phyloP scores from a whole-genome alignment of 2,888 invertebrate species.

The Oxytorus armatus region DNA sequence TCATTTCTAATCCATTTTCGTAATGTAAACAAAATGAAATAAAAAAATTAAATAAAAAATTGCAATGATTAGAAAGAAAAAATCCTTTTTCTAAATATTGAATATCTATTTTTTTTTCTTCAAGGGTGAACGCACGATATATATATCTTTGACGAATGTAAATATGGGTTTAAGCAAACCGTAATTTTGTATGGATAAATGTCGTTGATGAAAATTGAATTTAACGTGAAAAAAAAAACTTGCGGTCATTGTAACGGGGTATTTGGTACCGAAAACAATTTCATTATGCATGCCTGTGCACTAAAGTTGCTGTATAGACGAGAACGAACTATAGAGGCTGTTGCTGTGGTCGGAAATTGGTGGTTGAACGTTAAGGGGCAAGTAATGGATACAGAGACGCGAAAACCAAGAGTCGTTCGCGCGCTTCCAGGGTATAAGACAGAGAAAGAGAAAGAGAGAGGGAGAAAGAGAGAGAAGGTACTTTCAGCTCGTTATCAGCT shows the following conservation, averaged over 20 bases:
- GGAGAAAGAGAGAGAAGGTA: neutral
- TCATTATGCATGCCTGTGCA: constrained; percentile 1
- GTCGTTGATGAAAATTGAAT: neutral
- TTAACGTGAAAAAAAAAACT: neutral
- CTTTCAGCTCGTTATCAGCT: constrained; percentile 16
- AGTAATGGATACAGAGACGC: constrained; percentile 28
- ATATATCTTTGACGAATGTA: too few species aligned
- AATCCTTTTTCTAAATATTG: too few species aligned
- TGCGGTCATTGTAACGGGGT: neutral
- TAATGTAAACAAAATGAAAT: too few species aligned
- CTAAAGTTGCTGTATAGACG: neutral
- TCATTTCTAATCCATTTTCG: too few species aligned
- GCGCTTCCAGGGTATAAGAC: constrained; percentile 9
- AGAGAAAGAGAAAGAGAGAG: neutral
- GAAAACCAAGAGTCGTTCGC: constrained; percentile 22
- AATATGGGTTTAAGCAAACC: too few species aligned
- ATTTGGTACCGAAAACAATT: neutral
- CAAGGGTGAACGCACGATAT: too few species aligned
- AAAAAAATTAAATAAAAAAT: too few species aligned
- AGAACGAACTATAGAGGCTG: constrained; percentile 36
- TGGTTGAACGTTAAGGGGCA: constrained; percentile 36
- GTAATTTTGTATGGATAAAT: neutral
- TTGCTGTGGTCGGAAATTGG: constrained; percentile 44
- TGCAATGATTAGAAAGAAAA: too few species aligned
- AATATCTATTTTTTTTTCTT: too few species aligned